These are phyloP conservation scores for Cryptomyrus ogoouensis DNA, from an alignment of 2,113 vertebrate species.

Conservation along the genomic window DNA sequence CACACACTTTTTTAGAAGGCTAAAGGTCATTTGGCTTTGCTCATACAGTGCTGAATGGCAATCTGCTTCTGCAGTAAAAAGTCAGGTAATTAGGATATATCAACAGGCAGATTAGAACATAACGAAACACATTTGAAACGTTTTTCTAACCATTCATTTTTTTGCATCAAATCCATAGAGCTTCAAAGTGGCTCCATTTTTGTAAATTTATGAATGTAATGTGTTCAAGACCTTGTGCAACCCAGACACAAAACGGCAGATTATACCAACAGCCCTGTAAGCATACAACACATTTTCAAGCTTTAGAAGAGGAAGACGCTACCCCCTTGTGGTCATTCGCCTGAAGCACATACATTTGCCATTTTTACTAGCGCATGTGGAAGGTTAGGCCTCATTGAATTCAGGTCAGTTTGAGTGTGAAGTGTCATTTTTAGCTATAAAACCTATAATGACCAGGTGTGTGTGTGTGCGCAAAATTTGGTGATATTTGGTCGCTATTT, in stretches of 20 bases:
- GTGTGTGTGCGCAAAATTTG: no score
- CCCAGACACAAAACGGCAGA: neutral
- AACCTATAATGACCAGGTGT: no score
- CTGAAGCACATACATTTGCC: neutral
- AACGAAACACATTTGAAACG: constrained; percentile 21
- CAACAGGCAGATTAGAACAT: no score
- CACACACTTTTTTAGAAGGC: constrained; percentile 20
- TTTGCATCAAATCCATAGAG: neutral
- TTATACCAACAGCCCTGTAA: neutral
- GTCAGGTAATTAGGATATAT: neutral
- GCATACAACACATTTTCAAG: neutral
- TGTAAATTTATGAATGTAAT: neutral
- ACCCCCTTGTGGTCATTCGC: neutral
- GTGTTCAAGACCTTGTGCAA: neutral
- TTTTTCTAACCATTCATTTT: neutral
- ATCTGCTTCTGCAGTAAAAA: neutral
- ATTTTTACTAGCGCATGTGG: neutral
- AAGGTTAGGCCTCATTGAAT: neutral
- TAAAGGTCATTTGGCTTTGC: neutral
- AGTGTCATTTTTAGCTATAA: neutral
- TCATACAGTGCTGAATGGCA: neutral
- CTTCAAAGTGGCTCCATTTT: neutral
- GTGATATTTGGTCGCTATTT: no score
- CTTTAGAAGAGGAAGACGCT: neutral
- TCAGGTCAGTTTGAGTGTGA: neutral